phyloP scores from a whole-genome alignment of 2,113 vertebrate genomes.

The Chunga burmeisteri region DNA sequence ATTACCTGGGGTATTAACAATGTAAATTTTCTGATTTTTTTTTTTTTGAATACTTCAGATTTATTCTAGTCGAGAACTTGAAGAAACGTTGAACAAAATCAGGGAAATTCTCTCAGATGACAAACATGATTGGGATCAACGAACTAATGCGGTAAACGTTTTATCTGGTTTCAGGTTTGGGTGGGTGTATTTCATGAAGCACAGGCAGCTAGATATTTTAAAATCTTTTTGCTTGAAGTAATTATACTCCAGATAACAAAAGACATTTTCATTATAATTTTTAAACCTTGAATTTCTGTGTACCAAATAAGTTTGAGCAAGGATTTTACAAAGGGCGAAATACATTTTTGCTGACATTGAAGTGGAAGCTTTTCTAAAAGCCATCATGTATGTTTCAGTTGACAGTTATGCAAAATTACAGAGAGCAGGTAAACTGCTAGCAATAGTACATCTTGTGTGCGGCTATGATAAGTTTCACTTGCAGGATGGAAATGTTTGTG shows the following conservation, averaged over 20 bases:
- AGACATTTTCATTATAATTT: neutral
- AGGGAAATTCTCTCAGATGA: slow-evolving; percentile 97
- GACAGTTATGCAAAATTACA: neutral
- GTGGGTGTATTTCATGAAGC: neutral
- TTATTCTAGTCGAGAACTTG: slow-evolving; percentile 93
- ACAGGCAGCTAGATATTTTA: neutral
- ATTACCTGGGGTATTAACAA: neutral
- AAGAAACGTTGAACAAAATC: slow-evolving; percentile 98
- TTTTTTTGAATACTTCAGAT: slow-evolving; percentile 77
- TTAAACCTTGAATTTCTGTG: neutral
- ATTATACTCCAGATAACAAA: neutral
- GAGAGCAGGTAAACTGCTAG: neutral
- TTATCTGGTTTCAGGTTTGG: neutral
- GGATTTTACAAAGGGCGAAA: neutral
- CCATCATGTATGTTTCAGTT: neutral
- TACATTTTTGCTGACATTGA: neutral
- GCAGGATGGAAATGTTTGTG: neutral
- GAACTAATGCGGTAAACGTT: slow-evolving; percentile 84
- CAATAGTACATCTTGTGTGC: neutral
- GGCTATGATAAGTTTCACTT: neutral
- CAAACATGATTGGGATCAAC: slow-evolving; percentile 98
- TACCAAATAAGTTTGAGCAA: neutral
- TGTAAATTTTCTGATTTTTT: neutral
- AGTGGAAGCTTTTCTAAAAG: neutral
- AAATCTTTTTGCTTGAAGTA: neutral